A percentile compares a stretch with the other conserved stretches of the same genome.
Evolutionary conservation across 2,888 invertebrate genomes (phyloP).

Genomic region (Cephus sareptanus): DNA sequence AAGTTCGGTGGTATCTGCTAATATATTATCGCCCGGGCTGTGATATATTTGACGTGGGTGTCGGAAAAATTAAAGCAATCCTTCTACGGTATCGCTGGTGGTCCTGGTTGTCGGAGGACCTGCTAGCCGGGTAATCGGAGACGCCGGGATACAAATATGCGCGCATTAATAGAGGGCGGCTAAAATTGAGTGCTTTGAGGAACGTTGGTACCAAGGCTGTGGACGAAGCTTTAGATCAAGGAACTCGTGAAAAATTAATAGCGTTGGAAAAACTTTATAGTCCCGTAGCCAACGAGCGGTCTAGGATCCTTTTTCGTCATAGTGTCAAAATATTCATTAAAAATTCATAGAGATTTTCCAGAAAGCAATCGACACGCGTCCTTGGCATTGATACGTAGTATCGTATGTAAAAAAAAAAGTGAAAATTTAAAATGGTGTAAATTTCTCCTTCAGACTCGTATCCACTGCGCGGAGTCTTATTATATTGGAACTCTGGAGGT

Average conservation of each 20-base stretch:
- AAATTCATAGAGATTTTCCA: background rate
- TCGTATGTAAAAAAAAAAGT: background rate
- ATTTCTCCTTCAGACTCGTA: background rate
- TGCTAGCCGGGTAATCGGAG: slow-evolving; percentile 57
- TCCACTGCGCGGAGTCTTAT: slow-evolving; percentile 13
- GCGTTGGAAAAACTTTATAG: background rate
- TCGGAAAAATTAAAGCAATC: slow-evolving; percentile 64
- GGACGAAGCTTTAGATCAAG: background rate
- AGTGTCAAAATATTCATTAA: background rate
- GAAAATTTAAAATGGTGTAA: background rate
- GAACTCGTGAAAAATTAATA: background rate
- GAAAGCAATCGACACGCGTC: background rate
- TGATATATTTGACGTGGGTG: slow-evolving; percentile 60
- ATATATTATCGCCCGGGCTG: slow-evolving; percentile 54
- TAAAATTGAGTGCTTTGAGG: slow-evolving; percentile 11
- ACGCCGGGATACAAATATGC: slow-evolving; percentile 62
- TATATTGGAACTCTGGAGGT: slow-evolving; percentile 36
- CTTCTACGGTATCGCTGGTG: slow-evolving; percentile 54
- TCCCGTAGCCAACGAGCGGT: too few species aligned
- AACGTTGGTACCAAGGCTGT: background rate
- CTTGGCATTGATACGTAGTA: background rate
- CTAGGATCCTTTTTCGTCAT: background rate
- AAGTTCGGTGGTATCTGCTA: slow-evolving; percentile 26
- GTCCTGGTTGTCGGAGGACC: slow-evolving; percentile 38
- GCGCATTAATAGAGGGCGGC: slow-evolving; percentile 57